Conservation (phyloP, 1,140 invertebrate genomes). For the Heliconius melpomene region DNA sequence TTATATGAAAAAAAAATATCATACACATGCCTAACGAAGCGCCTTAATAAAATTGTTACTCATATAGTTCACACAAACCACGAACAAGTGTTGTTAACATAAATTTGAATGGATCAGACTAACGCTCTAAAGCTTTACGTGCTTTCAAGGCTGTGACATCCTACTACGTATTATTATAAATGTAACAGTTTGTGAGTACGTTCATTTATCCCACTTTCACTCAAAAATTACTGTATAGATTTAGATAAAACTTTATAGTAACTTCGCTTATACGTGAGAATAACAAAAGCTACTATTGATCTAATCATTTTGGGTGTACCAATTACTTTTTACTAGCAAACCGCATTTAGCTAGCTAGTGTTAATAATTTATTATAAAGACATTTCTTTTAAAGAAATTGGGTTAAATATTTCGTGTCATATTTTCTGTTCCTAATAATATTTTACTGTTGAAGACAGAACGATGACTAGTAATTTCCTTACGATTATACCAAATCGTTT, state of each 20-base stretch:
- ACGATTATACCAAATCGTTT: background rate
- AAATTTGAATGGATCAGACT: slow-evolving; percentile 26
- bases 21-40: background rate
- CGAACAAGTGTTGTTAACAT: slow-evolving; percentile 34
- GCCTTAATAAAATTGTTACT: background rate
- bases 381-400: slow-evolving; percentile 1
- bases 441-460: background rate
- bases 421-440: background rate
- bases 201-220: too few relatives aligned
- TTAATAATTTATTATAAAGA: background rate
- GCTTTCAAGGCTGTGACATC: slow-evolving; percentile 14
- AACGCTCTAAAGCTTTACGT: slow-evolving; percentile 16
- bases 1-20: background rate
- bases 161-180: background rate
- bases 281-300: too few relatives aligned
- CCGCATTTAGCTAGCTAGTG: too few relatives aligned
- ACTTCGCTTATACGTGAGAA: too few relatives aligned
- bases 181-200: too few relatives aligned
- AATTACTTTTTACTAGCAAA: too few relatives aligned
- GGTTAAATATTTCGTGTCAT: background rate
- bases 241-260: too few relatives aligned
- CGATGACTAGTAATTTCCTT: background rate
- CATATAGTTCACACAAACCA: slow-evolving; percentile 4
- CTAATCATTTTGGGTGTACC: too few relatives aligned
- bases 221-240: too few relatives aligned